Conservation (phyloP, 2,888 invertebrate species). For the Catocala fraxini region DNA sequence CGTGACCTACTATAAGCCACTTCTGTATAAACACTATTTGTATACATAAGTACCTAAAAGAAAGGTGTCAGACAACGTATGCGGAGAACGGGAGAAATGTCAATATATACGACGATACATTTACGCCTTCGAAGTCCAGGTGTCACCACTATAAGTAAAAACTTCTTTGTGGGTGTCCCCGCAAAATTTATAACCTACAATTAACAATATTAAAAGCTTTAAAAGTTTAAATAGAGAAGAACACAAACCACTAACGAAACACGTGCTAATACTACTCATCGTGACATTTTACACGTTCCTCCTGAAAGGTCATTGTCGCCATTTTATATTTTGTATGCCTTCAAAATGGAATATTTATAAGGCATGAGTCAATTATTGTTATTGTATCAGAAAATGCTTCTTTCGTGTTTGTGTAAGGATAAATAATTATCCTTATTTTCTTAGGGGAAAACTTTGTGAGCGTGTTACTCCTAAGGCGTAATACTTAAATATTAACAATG, state of each 20-base stretch:
- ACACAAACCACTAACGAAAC: conserved; percentile 1
- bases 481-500: conserved; percentile 65
- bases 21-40: too few relatives aligned
- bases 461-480: conserved; percentile 65
- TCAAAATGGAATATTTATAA: conserved; percentile 39
- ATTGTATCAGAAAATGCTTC: conserved; percentile 57
- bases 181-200: too few relatives aligned
- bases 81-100: not conserved
- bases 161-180: too few relatives aligned
- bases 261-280: conserved; percentile 3
- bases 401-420: conserved; percentile 60
- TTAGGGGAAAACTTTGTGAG: conserved; percentile 67
- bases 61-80: too few relatives aligned
- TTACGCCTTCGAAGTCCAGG: not conserved
- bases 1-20: too few relatives aligned
- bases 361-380: conserved; percentile 54
- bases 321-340: conserved; percentile 22
- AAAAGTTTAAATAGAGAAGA: not conserved
- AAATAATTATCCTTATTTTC: conserved; percentile 71
- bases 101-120: too few relatives aligned
- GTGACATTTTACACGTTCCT: conserved; percentile 14
- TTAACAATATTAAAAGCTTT: too few relatives aligned
- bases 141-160: not conserved
- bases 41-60: too few relatives aligned
- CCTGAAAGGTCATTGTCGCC: conserved; percentile 21